These are phyloP conservation scores for Patagioenas fasciata DNA, from an alignment of 2,113 vertebrate genomes.

Conservation along the genomic window DNA sequence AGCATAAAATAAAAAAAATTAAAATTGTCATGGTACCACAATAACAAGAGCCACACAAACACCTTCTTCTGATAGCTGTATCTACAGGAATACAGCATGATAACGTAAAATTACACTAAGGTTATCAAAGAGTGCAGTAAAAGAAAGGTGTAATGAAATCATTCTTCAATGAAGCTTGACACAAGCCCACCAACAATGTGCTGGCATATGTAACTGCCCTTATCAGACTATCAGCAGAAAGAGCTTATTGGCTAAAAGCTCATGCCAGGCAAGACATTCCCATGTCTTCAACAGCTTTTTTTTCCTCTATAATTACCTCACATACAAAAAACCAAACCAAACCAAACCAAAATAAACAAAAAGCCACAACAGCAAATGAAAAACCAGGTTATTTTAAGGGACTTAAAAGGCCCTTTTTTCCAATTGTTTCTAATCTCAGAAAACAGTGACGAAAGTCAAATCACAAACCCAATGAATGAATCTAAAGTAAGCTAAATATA, in stretches of 20 bases:
- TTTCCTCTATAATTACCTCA: neutral
- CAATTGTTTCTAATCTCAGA: neutral
- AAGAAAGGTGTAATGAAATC: neutral
- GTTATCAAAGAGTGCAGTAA: neutral
- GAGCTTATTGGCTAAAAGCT: neutral
- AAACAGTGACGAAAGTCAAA: conserved; percentile 7
- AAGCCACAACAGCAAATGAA: no score
- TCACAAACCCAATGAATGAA: neutral
- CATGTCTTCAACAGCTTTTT: neutral
- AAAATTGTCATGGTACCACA: neutral
- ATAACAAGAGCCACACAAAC: neutral
- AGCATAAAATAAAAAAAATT: neutral
- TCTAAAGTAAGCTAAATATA: neutral
- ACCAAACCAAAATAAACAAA: no score
- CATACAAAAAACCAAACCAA: neutral
- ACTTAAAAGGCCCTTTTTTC: neutral
- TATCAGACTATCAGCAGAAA: neutral
- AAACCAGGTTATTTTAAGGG: neutral
- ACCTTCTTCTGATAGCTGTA: neutral
- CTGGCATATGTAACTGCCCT: neutral
- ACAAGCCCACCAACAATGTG: neutral
- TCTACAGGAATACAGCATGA: neutral
- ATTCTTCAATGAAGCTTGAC: neutral
- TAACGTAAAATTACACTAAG: neutral
- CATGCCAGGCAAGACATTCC: neutral